Evolutionary conservation across 2,797 vertebrate genomes (phyloP), one percentile per base, ranked within the genome.

Genomic region (Pachyuromys duprasi): DNA sequence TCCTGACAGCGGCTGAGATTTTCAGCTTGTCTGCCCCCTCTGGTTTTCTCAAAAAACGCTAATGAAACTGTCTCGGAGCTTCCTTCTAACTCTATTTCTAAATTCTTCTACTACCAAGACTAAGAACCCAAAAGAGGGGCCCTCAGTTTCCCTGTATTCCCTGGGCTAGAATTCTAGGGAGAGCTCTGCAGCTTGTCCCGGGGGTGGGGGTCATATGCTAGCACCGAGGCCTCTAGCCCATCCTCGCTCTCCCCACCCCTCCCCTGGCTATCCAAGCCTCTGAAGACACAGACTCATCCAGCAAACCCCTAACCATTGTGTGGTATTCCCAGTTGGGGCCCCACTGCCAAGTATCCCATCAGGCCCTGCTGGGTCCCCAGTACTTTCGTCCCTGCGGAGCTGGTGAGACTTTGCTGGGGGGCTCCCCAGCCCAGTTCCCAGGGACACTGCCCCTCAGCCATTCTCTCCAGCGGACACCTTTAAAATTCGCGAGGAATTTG

Each of bases 401-500:
- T 69, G 63, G 53, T 39, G 63, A 42, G n/a, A 3, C 20, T 15
- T 42, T 89, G n/a, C 78, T 0, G 0, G 9, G 36, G 84, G 33
- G 86, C 39, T 45, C 49, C 55, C 22, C 3, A 39, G 95, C 70
- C n/a, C 39, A 60, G 91, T 92, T 97, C 86, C 0, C 7, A 70
- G 72, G 90, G 95, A 93, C 92, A 36, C 42, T 65, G n/a, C 86
- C 97, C 96, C 79, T 97, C 96, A 97, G 87, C 95, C 92, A 62
- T 97, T 95, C 95, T 98, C 97, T 97, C 87, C 95, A 93, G 63
- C 36, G 97, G 97, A 96, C 96, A 95, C 83, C 49, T 69, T 97
- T 96, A 96, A 97, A 96, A 74, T 84, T 97, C 97, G 98, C 96
- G 97, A 97, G 97, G 94, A 97, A 95, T 97, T 67, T 93, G 92